phyloP scores from a whole-genome alignment of 2,797 vertebrate genomes.

The Sebastolobus alascanus region DNA sequence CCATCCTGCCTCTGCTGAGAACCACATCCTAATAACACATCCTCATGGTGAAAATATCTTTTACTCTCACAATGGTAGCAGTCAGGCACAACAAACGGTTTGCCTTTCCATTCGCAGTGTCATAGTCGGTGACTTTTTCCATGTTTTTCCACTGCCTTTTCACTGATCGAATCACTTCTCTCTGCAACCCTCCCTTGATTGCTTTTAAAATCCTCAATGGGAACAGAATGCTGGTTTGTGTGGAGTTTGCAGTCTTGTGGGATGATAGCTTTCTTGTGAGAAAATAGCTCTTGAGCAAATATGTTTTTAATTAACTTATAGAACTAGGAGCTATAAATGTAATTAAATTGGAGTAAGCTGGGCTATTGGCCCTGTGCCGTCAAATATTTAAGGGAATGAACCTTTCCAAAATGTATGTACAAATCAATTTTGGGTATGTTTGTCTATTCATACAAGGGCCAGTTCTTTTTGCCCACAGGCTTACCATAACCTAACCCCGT shows the following conservation, averaged over 20 bases:
- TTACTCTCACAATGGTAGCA: slow-evolving; percentile 11
- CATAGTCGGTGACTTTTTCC: neutral
- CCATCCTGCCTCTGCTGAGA: slow-evolving; percentile 40
- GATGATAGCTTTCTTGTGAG: slow-evolving; percentile 11
- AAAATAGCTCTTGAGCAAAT: slow-evolving; percentile 34
- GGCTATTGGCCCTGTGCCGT: neutral
- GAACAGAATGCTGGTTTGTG: slow-evolving; percentile 7
- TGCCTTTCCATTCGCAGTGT: neutral
- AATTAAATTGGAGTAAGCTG: slow-evolving; percentile 11
- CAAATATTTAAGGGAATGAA: slow-evolving; percentile 20
- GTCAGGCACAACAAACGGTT: neutral
- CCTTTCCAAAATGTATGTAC: neutral
- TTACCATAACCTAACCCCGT: neutral
- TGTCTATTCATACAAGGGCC: neutral
- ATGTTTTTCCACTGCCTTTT: slow-evolving; percentile 7
- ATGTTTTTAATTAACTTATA: slow-evolving; percentile 40
- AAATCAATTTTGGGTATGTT: slow-evolving; percentile 9
- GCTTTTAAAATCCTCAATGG: slow-evolving; percentile 22
- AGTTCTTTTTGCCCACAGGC: neutral
- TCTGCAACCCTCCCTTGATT: slow-evolving; percentile 22
- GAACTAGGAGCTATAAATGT: slow-evolving; percentile 14
- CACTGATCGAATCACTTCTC: slow-evolving; percentile 18
- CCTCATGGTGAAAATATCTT: slow-evolving; percentile 4
- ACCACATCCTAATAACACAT: slow-evolving; percentile 16
- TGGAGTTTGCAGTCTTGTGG: neutral